These are phyloP conservation scores for Saimiri boliviensis DNA, from an alignment of 2,113 vertebrate genomes.

Conservation along the genomic window DNA sequence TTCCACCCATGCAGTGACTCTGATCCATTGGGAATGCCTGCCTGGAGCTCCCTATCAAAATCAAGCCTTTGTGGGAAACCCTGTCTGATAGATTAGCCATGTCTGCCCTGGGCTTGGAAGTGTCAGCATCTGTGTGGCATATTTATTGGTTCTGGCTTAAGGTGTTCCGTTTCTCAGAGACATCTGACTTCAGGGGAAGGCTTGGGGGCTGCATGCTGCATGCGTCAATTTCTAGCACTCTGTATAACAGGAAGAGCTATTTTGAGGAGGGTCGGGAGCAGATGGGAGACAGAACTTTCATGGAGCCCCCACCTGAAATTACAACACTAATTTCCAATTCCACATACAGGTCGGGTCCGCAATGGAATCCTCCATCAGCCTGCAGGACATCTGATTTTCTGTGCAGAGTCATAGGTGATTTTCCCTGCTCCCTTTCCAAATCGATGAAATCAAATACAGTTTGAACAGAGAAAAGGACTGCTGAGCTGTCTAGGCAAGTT, in stretches of 20 bases:
- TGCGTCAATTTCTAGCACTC: fast-evolving
- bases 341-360: background rate
- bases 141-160: too few species aligned
- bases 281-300: too few species aligned
- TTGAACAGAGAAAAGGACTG: background rate
- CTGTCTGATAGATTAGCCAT: background rate
- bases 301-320: fast-evolving
- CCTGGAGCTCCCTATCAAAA: background rate
- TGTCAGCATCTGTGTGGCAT: fast-evolving
- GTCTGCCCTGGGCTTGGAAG: background rate
- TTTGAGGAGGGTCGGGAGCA: background rate
- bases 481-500: background rate
- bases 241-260: background rate
- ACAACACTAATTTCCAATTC: fast-evolving
- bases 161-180: background rate
- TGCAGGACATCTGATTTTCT: background rate
- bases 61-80: background rate
- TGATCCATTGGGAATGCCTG: background rate
- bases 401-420: background rate
- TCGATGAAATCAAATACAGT: fast-evolving
- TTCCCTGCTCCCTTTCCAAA: background rate
- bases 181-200: too few species aligned
- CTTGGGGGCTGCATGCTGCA: fast-evolving
- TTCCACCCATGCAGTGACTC: background rate
- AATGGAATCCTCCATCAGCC: fast-evolving